phyloP scores from a whole-genome alignment of 2,113 vertebrate species.

The Zapornia atra region DNA sequence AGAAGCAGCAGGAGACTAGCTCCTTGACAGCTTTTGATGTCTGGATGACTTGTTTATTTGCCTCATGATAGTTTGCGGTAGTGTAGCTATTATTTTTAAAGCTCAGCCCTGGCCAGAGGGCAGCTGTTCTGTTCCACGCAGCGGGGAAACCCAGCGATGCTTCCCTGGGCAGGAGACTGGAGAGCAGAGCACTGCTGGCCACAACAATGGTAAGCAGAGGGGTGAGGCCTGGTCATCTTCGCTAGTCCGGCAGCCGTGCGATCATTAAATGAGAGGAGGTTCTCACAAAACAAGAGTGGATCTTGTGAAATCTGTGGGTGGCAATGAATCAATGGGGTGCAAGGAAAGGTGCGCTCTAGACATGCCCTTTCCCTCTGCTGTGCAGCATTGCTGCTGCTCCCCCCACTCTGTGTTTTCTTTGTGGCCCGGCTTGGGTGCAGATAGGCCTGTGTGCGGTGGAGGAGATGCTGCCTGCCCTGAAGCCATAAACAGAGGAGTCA shows the following conservation, averaged over 20 bases:
- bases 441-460: background rate
- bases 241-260: fast-evolving
- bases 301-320: background rate
- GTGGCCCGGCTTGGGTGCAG: background rate
- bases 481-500: background rate
- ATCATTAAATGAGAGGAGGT: background rate
- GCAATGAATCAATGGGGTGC: background rate
- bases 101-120: conserved; percentile 33
- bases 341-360: background rate
- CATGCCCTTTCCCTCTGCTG: background rate
- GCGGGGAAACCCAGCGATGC: background rate
- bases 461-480: background rate
- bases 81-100: conserved; percentile 52
- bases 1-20: conserved; percentile 46
- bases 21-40: conserved; percentile 42
- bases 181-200: background rate
- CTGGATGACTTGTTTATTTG: conserved; percentile 46
- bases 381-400: background rate
- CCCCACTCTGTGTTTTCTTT: background rate
- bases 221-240: background rate
- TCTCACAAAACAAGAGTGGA: background rate
- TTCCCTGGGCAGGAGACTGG: background rate
- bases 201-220: fast-evolving
- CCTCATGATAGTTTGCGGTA: conserved; percentile 45
- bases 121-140: background rate